A percentile compares a stretch with the other conserved stretches of the same genome.
phyloP scores from a whole-genome alignment of 2,113 vertebrate genomes.

The Rhabdornis inornatus region DNA sequence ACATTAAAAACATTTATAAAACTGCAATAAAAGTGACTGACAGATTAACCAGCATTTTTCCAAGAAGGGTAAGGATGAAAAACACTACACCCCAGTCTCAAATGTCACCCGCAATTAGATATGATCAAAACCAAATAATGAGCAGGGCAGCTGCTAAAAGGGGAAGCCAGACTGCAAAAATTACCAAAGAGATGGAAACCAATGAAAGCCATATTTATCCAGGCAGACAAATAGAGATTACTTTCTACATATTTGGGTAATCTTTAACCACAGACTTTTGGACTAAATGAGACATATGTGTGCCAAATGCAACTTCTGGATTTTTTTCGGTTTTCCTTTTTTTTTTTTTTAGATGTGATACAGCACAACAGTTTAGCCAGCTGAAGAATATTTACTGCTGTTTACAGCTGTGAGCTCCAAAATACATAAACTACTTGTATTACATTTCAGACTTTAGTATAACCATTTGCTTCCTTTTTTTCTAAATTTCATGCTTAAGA shows the following conservation, averaged over 20 bases:
- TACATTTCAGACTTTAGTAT: not conserved
- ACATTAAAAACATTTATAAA: not conserved
- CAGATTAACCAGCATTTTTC: conserved; percentile 3
- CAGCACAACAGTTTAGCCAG: not conserved
- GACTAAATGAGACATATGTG: not conserved
- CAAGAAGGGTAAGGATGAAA: conserved; percentile 3
- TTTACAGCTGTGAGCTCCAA: not conserved
- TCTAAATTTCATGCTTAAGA: not conserved
- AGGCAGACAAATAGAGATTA: conserved; percentile 23
- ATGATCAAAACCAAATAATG: conserved; percentile 56
- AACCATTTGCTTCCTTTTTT: not conserved
- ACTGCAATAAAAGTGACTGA: not conserved
- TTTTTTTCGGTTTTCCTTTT: not conserved
- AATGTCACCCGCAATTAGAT: conserved; percentile 35
- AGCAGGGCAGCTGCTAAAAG: conserved; percentile 44
- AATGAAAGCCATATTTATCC: conserved; percentile 6
- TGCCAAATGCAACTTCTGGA: conserved; percentile 30
- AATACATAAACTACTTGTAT: not conserved
- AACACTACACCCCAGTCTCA: not conserved
- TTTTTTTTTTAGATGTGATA: not conserved
- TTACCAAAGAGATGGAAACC: conserved; percentile 26
- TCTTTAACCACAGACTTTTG: conserved; percentile 41
- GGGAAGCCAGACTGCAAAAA: conserved; percentile 33
- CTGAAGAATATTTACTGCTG: not conserved
- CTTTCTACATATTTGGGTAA: conserved; percentile 33